Conservation (phyloP, 2,797 vertebrate genomes). For the Amazona ochrocephala region DNA sequence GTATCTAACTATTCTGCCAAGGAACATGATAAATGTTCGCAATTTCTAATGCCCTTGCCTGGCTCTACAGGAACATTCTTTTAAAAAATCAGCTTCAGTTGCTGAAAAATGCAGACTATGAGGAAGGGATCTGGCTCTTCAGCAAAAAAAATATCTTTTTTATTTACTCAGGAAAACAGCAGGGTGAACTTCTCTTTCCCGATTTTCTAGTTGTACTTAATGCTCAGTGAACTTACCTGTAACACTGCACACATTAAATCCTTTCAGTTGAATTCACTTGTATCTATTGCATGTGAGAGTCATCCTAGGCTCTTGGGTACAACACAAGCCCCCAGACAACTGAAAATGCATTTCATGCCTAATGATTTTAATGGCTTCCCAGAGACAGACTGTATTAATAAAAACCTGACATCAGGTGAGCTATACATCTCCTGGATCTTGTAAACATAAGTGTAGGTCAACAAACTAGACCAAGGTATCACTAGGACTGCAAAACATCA, state of each 20-base stretch:
- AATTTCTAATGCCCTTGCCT: constrained; percentile 8
- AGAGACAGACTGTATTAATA: not conserved
- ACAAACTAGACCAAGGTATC: not conserved
- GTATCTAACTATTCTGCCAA: not conserved
- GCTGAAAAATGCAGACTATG: not conserved
- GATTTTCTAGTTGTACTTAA: not conserved
- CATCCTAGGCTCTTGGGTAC: not conserved
- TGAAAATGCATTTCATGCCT: not conserved
- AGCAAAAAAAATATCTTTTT: not conserved
- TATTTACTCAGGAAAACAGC: not conserved
- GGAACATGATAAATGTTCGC: not conserved
- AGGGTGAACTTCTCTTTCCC: not conserved
- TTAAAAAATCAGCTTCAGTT: not conserved
- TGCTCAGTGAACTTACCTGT: not conserved
- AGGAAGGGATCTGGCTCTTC: not conserved
- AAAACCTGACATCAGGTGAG: not conserved
- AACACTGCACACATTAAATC: not conserved
- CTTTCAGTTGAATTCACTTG: not conserved
- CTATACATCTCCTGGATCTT: not conserved
- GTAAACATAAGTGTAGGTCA: not conserved
- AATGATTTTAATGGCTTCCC: not conserved
- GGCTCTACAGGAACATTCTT: not conserved
- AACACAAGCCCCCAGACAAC: not conserved
- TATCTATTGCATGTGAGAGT: fast-evolving
- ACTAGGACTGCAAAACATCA: not conserved